A percentile compares a stretch with the other conserved stretches of the same genome.
Conservation (phyloP, 1,140 invertebrate genomes). For the Choristoneura fumiferana region DNA sequence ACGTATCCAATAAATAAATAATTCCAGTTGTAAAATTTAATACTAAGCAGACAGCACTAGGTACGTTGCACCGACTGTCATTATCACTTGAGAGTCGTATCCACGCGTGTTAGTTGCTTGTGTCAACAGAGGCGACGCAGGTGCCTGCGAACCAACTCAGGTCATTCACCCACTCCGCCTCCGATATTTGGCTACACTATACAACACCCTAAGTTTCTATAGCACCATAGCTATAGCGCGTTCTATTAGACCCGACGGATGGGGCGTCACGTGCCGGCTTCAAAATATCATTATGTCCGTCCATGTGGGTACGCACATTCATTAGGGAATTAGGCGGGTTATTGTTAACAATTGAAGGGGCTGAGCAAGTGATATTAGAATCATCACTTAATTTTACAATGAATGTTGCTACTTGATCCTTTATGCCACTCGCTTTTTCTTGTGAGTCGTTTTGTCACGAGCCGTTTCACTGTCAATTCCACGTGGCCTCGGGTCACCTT, state of each 20-base stretch:
- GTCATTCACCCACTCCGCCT: slow-evolving; percentile 63
- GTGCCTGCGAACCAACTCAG: slow-evolving; percentile 53
- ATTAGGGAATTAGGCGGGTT: slow-evolving; percentile 11
- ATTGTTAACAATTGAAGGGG: neutral
- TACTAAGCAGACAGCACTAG: slow-evolving; percentile 22
- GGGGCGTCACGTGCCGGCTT: slow-evolving; percentile 30
- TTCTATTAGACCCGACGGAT: slow-evolving; percentile 28
- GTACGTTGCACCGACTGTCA: slow-evolving; percentile 60
- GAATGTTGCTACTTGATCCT: neutral
- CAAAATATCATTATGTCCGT: slow-evolving; percentile 17
- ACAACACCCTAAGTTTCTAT: slow-evolving; percentile 46
- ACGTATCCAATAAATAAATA: neutral
- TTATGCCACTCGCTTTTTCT: neutral
- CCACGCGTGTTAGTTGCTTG: slow-evolving; percentile 57
- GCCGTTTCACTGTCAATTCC: slow-evolving; percentile 7
- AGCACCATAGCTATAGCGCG: slow-evolving; percentile 57
- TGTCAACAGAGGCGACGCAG: slow-evolving; percentile 72
- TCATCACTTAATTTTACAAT: neutral
- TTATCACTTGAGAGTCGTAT: slow-evolving; percentile 58
- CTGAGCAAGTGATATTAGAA: neutral
- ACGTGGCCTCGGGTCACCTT: slow-evolving; percentile 10
- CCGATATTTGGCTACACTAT: slow-evolving; percentile 69
- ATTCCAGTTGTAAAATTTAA: neutral
- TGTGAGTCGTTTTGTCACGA: neutral
- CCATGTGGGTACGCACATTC: slow-evolving; percentile 15